Evolutionary conservation across 1,140 invertebrate species (phyloP), one percentile per base, ranked within the genome.

Genomic region (Papilio helenus): DNA sequence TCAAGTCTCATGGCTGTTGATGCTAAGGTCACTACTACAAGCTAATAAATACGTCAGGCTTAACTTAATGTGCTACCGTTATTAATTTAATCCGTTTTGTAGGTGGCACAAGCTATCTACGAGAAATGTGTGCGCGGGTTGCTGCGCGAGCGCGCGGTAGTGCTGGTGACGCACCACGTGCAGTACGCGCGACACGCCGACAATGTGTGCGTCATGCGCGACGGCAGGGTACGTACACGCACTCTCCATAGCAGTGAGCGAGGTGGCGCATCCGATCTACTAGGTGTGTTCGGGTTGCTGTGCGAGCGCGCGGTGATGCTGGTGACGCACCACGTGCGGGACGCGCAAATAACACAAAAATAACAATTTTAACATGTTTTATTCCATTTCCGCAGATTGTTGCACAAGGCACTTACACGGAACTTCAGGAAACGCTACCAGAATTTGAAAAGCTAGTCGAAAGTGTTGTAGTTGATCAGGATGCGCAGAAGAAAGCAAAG

Each of bases 81-180:
- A 46, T 46, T 12, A 3, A 18, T n/a, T 71, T 39, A 51, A 23
- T 12, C 20, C 23, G 26, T 39, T 34, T 80, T 80, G 2, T 81
- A 90, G 88, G 87, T 93, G 23, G 90, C 90, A 0, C 89, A 92
- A 76, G 90, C 90, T 18, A 92, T 93, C 29, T 93, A 92, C 80
- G 90, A 92, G 46, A 88, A 93, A 12, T 92, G 92, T 65, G 87
- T 95, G 29, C 87, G 89, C 0, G 89, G 90, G 0, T 93, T 94
- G 78, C 88, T 95, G 0, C 81, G 88, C 1, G 88, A 91, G n/a
- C 89, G 88, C 29, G 90, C 92, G 4, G 88, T 88, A 8, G 93
- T 96, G 10, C 87, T 97, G 18, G 96, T 96, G 34, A 97, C 97
- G 0, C 97, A 97, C 89, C 96, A 97, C 86, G 91, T 95, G 26